Conservation (phyloP, 2,797 vertebrate species). For the Sebastes umbrosus region DNA sequence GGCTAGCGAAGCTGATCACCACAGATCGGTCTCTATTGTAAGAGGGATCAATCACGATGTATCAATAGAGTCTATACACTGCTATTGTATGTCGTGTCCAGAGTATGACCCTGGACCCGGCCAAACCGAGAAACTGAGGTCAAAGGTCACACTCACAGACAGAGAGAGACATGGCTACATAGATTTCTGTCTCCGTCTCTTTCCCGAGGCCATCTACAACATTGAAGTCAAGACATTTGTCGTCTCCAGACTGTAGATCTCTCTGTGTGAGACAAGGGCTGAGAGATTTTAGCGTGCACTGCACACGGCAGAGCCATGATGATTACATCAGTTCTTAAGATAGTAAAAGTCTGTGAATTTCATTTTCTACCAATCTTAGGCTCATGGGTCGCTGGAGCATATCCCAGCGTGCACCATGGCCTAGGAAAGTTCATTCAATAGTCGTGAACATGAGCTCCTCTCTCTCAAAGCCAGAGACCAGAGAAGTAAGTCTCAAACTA, state of each 20-base stretch:
- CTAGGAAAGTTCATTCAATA: too few relatives aligned
- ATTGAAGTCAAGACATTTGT: background rate
- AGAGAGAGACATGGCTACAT: conserved; percentile 25
- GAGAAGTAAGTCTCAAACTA: too few relatives aligned
- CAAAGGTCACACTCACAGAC: conserved; percentile 36
- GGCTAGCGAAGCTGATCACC: conserved; percentile 73
- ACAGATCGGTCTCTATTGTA: conserved; percentile 52
- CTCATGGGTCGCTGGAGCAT: background rate
- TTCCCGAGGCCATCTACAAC: background rate
- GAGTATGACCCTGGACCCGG: conserved; percentile 57
- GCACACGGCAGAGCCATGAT: background rate
- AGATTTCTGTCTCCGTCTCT: conserved; percentile 22
- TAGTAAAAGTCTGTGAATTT: background rate
- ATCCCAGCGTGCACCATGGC: background rate
- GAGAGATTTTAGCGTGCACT: background rate
- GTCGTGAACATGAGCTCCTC: too few relatives aligned
- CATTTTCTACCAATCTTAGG: background rate
- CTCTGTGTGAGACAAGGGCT: background rate
- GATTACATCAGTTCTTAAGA: background rate
- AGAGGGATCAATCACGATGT: conserved; percentile 41
- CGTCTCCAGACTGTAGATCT: background rate
- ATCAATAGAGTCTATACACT: conserved; percentile 48
- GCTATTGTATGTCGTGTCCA: conserved; percentile 55
- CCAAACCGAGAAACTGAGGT: conserved; percentile 45
- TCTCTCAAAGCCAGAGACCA: too few relatives aligned